Evolutionary conservation across 64 coral and sea anemone species (phyloP).

Genomic region (Acropora tenuis): DNA sequence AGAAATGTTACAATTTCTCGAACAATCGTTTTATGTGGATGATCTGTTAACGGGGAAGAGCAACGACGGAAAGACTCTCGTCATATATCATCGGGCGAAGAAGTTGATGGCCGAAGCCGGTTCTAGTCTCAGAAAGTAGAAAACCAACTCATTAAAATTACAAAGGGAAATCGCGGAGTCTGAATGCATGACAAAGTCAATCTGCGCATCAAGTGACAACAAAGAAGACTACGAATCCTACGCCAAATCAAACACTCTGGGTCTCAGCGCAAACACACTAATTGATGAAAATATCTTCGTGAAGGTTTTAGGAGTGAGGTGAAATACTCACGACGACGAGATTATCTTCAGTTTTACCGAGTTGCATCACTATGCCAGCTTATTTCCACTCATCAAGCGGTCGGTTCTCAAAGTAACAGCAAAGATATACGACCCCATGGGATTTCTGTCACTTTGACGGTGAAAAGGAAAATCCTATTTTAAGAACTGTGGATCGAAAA

Average conservation of each 20-base stretch:
- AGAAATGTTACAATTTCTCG: background rate
- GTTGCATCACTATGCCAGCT: too few relatives aligned
- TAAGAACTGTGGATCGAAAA: background rate
- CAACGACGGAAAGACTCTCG: background rate
- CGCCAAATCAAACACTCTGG: too few relatives aligned
- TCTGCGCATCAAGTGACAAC: too few relatives aligned
- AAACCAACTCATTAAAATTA: background rate
- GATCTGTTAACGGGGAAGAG: background rate
- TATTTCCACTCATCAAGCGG: too few relatives aligned
- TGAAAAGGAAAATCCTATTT: background rate
- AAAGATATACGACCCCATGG: background rate
- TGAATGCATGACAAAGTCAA: too few relatives aligned
- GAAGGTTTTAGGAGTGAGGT: too few relatives aligned
- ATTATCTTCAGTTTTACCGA: too few relatives aligned
- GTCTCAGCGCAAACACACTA: too few relatives aligned
- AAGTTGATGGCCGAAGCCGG: slow-evolving; percentile 35
- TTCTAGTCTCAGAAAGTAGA: slow-evolving; percentile 51
- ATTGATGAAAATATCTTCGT: too few relatives aligned
- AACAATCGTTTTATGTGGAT: slow-evolving; percentile 42
- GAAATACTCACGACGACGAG: too few relatives aligned
- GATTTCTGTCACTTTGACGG: background rate
- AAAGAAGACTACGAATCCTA: too few relatives aligned
- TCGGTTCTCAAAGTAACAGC: background rate
- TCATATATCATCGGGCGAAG: slow-evolving; percentile 35
- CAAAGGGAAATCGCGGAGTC: background rate